These are phyloP conservation scores for Hirudinaria manillensis DNA, from an alignment of 2,888 invertebrate species.

Conservation along the genomic window DNA sequence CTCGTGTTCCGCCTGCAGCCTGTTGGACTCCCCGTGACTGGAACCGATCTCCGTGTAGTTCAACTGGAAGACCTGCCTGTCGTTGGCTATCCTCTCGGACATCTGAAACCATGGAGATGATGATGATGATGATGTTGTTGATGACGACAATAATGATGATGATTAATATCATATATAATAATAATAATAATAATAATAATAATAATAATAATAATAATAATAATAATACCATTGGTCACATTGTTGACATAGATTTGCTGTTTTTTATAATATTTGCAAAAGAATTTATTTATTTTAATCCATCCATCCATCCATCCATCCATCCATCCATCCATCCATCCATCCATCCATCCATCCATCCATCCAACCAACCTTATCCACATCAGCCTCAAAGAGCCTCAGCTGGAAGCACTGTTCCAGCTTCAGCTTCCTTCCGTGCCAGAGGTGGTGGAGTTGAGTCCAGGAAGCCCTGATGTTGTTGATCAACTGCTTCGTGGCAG, in stretches of 20 bases:
- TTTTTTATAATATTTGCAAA: too few species aligned
- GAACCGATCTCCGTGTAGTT: slow-evolving; percentile 90
- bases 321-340: too few species aligned
- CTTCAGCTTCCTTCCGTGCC: slow-evolving; percentile 67
- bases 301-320: too few species aligned
- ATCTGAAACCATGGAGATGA: slow-evolving; percentile 61
- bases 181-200: neutral
- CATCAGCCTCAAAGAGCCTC: slow-evolving; percentile 53
- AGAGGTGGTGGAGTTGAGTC: slow-evolving; percentile 71
- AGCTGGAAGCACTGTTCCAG: slow-evolving; percentile 55
- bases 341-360: slow-evolving; percentile 2
- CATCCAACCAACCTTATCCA: slow-evolving; percentile 46
- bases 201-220: too few species aligned
- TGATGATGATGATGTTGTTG: neutral
- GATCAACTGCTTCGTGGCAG: slow-evolving; percentile 45
- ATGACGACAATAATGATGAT: neutral
- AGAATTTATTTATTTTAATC: too few species aligned
- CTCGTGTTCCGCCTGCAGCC: slow-evolving; percentile 87
- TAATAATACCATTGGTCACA: too few species aligned
- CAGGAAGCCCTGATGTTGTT: slow-evolving; percentile 69
- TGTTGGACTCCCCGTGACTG: slow-evolving; percentile 64
- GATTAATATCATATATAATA: neutral
- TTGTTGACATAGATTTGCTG: too few species aligned
- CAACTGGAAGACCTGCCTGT: slow-evolving; percentile 85
- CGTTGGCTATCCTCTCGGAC: slow-evolving; percentile 95